Base-by-base conservation (phyloP, 2,797 vertebrate species). In the Bovichtus diacanthus region DNA sequence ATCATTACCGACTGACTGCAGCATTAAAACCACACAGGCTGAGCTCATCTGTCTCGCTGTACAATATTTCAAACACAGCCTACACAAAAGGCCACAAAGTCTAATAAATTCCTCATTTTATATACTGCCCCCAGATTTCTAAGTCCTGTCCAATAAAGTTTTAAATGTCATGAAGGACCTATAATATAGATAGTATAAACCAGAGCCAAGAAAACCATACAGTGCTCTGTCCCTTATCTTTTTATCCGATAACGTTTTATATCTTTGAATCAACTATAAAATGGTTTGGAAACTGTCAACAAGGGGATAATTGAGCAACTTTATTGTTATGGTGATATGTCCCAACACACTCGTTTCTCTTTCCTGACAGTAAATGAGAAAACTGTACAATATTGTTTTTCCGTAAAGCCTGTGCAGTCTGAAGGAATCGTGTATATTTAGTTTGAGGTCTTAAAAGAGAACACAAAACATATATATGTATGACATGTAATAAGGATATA, bases 221-320 rank as follows among this genome's bases (percentile, higher is more conserved):
- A 94, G 93, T 91, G 92, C 95, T 94, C 95, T 93, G 94, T 96
- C 96, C 96, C 94, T 93, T 97, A 95, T 97, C 96, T 96, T 96
- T 96, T 96, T 96, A 96, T 95, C 95, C 96, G 97, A 97, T 98
- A 98, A 98, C 98, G 96, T 97, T 98, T 98, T 97, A 97, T 97
- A 97, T 96, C 95, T 96, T 96, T 95, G 96, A 97, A 97, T 97
- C 96, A 96, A 96, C 96, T 95, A 96, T 98, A 97, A 98, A 98
- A 97, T 95, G 95, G 93, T 95, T 96, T 96, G 95, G 94, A 97
- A 97, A 97, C 94, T 94, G 96, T 95, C 96, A 95, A 96, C 96
- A 93, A 95, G 97, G 97, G 97, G 96, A 96, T 97, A 97, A 98
- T 97, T 96, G 95, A 95, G 93, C 89, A 93, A 93, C 94, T 97